Evolutionary conservation across 2,797 vertebrate genomes (phyloP), one percentile per base, ranked within the genome.

Genomic region (Myotis vivesi): DNA sequence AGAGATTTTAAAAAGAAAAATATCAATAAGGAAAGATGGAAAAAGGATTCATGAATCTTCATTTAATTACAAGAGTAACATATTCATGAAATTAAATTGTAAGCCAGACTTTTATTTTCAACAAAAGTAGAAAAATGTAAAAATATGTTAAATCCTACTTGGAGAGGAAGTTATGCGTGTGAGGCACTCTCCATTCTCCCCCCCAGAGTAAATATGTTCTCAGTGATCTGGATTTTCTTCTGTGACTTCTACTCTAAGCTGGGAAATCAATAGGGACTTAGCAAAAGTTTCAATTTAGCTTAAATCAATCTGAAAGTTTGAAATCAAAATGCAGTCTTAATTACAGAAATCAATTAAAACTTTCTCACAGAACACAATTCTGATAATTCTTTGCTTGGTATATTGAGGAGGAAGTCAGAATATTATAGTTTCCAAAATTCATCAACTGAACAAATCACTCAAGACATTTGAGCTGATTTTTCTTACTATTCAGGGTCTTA

Each of bases 31-130:
- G 49, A 89, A 95, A 80, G 25, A 91, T 91, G 33, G 66, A 53
- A 82, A 91, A 87, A 77, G 36, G 6, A 81, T 92, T 71, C 91
- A 87, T 72, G 88, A 89, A 84, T 91, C 76, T 87, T 93, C 89
- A 93, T 89, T 87, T 93, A 79, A 89, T 87, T 93, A 92, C 36
- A 87, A 93, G 38, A 23, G 41, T 89, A 73, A 80, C 55, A 85
- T n/a, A 87, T 87, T 55, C 79, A 49, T 73, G 87, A 89, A 95
- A 90, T 91, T 73, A 36, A 22, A 36, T 44, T 85, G 38, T 51
- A 87, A 13, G 53, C 72, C 83, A 81, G 33, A 71, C 8, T 77
- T 94, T 41, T 73, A 64, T 92, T 72, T 91, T 93, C 51, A 89
- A 49, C 53, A 92, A 89, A 91, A 92, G n/a, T 30, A 86, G 53